Evolutionary conservation across 1,140 invertebrate genomes (phyloP), one percentile per base, ranked within the genome.

Genomic region (Oryzaephilus surinamensis): DNA sequence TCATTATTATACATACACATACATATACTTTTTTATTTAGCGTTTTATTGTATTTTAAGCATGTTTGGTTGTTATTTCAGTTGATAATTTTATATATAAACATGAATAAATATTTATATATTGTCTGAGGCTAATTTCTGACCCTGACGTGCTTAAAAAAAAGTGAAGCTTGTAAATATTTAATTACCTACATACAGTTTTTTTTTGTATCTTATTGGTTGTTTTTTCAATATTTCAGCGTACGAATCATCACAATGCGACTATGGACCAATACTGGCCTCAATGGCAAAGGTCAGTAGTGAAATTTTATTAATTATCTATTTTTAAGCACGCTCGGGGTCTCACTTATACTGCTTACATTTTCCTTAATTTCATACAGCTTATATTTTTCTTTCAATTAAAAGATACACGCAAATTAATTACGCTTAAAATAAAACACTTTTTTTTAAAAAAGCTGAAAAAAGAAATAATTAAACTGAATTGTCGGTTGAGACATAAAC

Each of bases 241-340:
- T 59, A 58, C 54, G 56, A 62, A 51, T 42, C 60, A 40, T 50
- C 60, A 30, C 58, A 60, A 53, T 62, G 58, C 47, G 60, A 62
- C 49, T 62, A 56, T 52, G 60, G 60, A 62, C 52, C 57, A 46
- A 58, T 60, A 58, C 57, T 62, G 58, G 58, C 60, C 60, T 58
- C 60, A 54, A 54, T 61, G 50, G 48, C 55, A 57, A 59, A 62
- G 60, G 60, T 62, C 60, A 62, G 60, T 62, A 62, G 52, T 45
- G 29, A 46, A 41, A 36, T 39, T 46, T 36, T 42, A 42, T 21
- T 41, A 43, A 43, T 32, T 36, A 37, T 38, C 16, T 29, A 30
- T 29, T 23, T 50, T 53, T 53, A 53, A 55, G 51, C 53, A 55
- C 52, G 24, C 37, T n/a, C n/a, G 34, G 48, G 44, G 46, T 42